Base-by-base conservation (phyloP, 2,113 vertebrate genomes). In the Caracal caracal region DNA sequence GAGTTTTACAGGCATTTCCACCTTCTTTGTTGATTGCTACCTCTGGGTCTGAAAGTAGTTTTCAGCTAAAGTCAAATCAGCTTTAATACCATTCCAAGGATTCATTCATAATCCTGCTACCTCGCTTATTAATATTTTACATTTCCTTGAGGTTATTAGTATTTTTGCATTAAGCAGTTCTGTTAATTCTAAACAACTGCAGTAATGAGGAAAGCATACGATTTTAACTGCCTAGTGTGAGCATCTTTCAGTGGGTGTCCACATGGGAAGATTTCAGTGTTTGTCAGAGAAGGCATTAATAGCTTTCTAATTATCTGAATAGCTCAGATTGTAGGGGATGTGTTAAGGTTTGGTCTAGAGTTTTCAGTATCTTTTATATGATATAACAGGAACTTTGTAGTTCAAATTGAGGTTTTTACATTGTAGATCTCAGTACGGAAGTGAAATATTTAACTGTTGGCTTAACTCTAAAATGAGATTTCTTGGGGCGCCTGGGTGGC, bases 321-420 rank as follows among this genome's bases (percentile, higher is more conserved):
- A 78, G 49, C 76, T 95, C n/a, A 89, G 7, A 78, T 70, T 91
- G 56, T 83, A 92, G 78, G 53, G 66, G 70, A 80, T 68, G 83
- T 33, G 90, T 33, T 75, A 90, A 75, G 61, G 24, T 63, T 75
- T 93, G 26, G 28, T 75, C 26, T 61, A 33, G 47, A 81, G 16
- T n/a, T 85, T 90, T 73, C 59, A 80, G 65, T 94, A 33, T 26
- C 63, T 76, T 63, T 66, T 75, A 43, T 86, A 47, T 92, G 56
- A 49, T 40, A 4, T 30, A 78, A 63, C 10, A 88, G 43, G 24
- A 90, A 59, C 81, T 92, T 73, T 82, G 20, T 82, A 89, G 19
- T 83, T 96, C 40, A 95, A 20, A 82, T 92, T 92, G 80, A 79
- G 75, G 75, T 70, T 90, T 95, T 92, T 84, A 43, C 43, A 35